These are phyloP conservation scores for Cylindroiulus punctatus DNA, from an alignment of 2,888 invertebrate species.

Conservation along the genomic window DNA sequence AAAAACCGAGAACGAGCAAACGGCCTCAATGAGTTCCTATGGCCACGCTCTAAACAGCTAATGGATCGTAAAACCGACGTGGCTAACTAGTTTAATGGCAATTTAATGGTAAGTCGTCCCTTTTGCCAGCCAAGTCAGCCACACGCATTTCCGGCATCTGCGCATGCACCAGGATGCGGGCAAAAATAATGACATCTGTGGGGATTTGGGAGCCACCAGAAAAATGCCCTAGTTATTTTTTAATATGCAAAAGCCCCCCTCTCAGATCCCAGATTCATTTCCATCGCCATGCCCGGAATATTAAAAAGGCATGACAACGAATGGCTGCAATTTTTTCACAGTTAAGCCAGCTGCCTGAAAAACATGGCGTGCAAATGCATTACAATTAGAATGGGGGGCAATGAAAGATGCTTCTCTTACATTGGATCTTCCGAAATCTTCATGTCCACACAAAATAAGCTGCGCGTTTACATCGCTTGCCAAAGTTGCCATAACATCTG, in stretches of 20 bases:
- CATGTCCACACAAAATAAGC: too few relatives aligned
- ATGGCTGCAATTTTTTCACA: too few relatives aligned
- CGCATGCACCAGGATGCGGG: background rate
- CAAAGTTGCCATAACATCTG: too few relatives aligned
- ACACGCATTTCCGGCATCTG: background rate
- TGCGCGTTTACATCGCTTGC: too few relatives aligned
- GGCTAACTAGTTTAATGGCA: slow-evolving; percentile 19
- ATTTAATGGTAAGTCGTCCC: background rate
- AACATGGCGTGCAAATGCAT: too few relatives aligned
- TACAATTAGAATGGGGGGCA: too few relatives aligned
- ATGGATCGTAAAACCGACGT: slow-evolving; percentile 17
- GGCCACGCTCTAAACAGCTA: background rate
- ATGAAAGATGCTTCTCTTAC: too few relatives aligned
- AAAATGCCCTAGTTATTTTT: slow-evolving; percentile 25
- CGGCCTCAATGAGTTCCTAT: background rate
- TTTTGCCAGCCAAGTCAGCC: background rate
- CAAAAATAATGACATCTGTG: background rate
- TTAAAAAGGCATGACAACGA: background rate
- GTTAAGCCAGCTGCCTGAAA: too few relatives aligned
- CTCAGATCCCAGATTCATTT: slow-evolving; percentile 1
- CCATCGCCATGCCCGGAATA: background rate
- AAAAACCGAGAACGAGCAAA: background rate
- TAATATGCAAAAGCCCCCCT: background rate
- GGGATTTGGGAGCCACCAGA: background rate
- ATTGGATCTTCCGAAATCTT: too few relatives aligned